Evolutionary conservation across 2,888 invertebrate species (phyloP), one percentile per base, ranked within the genome.

Genomic region (Melolontha melolontha): DNA sequence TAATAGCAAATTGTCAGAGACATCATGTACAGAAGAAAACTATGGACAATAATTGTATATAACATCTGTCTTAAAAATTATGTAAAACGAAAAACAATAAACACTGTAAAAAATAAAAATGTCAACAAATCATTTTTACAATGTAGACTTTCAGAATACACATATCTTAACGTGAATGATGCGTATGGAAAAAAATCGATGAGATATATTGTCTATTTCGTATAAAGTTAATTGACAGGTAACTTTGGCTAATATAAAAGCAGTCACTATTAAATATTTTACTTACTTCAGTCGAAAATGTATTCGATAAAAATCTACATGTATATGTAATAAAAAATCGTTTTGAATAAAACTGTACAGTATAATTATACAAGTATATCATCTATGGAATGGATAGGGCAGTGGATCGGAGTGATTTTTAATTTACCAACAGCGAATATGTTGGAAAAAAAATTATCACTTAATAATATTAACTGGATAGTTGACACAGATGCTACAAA

Each of bases 301-400:
- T 34, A 47, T 62, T 62, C 39, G 5, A 17, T 62, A 62, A 62
- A 62, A 62, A 62, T 49, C 59, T 62, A 62, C 59, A 39, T 62
- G 39, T 62, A 47, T 39, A 47, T 22, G 22, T 44, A 44, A n/a
- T n/a, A n/a, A 54, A 54, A 40, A 40, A 40, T 40, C 17, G 14
- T 16, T 16, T 17, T 62, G 34, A 29, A 64, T 40, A 64, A 5
- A 64, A 64, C 64, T 64, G 52, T 64, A 54, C 52, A 64, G 52
- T 42, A n/a, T 22, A 27, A 34, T 51, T 39, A 51, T 40, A 34
- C 12, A 51, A 50, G 44, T 49, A 55, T 69, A 65, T 62, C 64
- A 71, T 71, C 74, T 76, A 77, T 77, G 79, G 79, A 79, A 79
- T 79, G 79, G 75, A 76, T 71, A 73, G 75, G 78, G 76, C 77